Base-by-base conservation (phyloP, 2,888 invertebrate genomes). In the Gnatocerus cornutus region DNA sequence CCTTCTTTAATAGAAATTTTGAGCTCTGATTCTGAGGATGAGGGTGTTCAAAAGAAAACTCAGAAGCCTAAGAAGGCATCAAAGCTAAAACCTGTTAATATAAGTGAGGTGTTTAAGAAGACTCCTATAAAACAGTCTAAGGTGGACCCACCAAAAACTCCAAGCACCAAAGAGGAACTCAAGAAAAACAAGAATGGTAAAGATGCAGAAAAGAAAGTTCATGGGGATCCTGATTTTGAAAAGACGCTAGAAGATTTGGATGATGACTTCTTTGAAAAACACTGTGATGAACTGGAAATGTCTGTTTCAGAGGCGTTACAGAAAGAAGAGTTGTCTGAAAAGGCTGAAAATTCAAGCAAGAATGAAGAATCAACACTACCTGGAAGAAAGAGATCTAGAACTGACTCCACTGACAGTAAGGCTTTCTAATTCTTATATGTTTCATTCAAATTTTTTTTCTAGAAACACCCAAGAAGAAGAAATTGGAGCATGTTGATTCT, bases 141-240 rank as follows among this genome's bases (percentile, higher is more conserved):
- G 83, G 79, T 87, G 83, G 78, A 76, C 64, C 14, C 73, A 21
- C 74, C 76, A 7, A 66, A 68, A 21, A 56, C 56, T 3, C 12
- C 56, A 7, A 50, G 53, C 9, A 63, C 63, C 67, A 61, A 75
- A 65, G 56, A 71, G 72, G 64, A 68, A 63, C 56, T 74, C 69
- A 65, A 71, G 48, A 69, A 48, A 43, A 71, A 72, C 61, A 71
- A 63, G 71, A 78, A 21, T 78, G 80, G 62, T 74, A 78, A 9
- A 79, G 79, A 46, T 74, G 79, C 12, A 75, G 79, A 53, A 69
- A 43, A 65, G 8, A 80, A 78, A 27, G 71, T 90, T 75, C 91
- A 91, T 80, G 87, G 89, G 77, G 89, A 92, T 85, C 89, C 90
- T 29, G 90, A 91, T 65, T 94, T 95, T 84, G 90, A 90, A 77